These are phyloP conservation scores for Sipunculus nudus DNA, from an alignment of 2,888 invertebrate genomes.

Conservation along the genomic window DNA sequence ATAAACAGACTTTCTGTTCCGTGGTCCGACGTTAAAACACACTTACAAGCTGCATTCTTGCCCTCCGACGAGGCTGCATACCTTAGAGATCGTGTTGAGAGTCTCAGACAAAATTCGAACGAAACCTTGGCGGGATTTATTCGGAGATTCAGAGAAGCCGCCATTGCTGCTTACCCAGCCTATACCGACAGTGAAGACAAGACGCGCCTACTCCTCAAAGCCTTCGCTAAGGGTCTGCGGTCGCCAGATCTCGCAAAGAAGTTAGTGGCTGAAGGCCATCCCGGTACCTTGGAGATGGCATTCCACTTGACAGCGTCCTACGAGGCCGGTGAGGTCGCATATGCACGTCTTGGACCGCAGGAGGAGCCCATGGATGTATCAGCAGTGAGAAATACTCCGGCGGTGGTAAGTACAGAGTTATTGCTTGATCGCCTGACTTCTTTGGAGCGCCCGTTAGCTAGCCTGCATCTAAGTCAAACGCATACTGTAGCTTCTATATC, in stretches of 20 bases:
- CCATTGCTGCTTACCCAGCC: constrained; percentile 9
- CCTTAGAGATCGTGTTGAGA: constrained; percentile 3
- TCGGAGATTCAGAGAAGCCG: constrained; percentile 7
- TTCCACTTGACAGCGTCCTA: neutral
- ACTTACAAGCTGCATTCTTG: neutral
- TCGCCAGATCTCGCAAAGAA: neutral
- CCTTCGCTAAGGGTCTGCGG: neutral
- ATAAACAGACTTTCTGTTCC: neutral
- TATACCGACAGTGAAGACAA: constrained; percentile 2
- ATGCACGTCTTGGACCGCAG: neutral
- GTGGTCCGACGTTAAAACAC: constrained; percentile 1
- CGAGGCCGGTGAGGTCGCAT: neutral
- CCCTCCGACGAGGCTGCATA: constrained; percentile 2
- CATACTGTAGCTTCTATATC: no score
- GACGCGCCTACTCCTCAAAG: neutral
- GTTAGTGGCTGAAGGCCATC: constrained; percentile 2
- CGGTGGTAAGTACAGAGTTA: no score
- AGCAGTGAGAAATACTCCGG: no score
- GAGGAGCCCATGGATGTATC: neutral
- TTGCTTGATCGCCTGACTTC: no score
- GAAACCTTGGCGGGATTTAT: neutral
- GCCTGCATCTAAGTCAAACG: no score
- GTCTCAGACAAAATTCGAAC: neutral
- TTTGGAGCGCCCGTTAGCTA: no score
- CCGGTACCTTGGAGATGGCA: neutral